Base-by-base conservation (phyloP, 1,140 invertebrate genomes). In the Pachypeltis micranthus region DNA sequence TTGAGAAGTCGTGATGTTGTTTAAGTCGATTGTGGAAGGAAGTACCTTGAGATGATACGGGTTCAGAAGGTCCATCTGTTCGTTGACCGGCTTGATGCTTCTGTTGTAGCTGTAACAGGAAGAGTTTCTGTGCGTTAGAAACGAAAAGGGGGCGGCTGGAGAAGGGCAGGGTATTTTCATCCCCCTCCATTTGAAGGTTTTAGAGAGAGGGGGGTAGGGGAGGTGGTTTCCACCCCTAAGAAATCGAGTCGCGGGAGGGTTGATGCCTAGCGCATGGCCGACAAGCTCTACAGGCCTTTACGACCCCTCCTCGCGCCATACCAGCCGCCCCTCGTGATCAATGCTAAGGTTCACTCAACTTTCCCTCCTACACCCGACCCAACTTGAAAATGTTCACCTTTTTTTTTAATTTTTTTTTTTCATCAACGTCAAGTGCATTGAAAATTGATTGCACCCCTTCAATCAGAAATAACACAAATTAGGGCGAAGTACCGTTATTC, bases 11-110 rank as follows among this genome's bases (percentile, higher is more conserved):
- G 51, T 25, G 51, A 24, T 1, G 51, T 28, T 56, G 19, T 24
- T 7, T 19, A 21, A 19, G 26, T 26, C 26, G 12, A 31, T 7
- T 16, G 28, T 21, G 23, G n/a, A 29, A 4, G 26, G 26, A 59
- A 4, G n/a, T 54, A 78, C 77, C 74, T 78, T 78, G 10, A 78
- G 63, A 47, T 23, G 34, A 2, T 74, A 73, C 12, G 77, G 77
- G 1, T 77, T 73, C 54, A 74, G 70, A 23, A 77, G 69, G 61
- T 77, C 75, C 63, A 71, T 71, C 61, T 72, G 75, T 34, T 68
- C 59, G 57, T 67, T 65, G 61, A 73, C 68, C 23, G 67, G 61
- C 2, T 69, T 62, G 64, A 65, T 66, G 28, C 39, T 44, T 27
- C 60, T 51, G 63, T 66, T 63, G 44, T 62, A 28, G 66, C 29